These are phyloP conservation scores for Pseudomyrmex gracilis DNA, from an alignment of 1,140 invertebrate genomes.

Conservation along the genomic window DNA sequence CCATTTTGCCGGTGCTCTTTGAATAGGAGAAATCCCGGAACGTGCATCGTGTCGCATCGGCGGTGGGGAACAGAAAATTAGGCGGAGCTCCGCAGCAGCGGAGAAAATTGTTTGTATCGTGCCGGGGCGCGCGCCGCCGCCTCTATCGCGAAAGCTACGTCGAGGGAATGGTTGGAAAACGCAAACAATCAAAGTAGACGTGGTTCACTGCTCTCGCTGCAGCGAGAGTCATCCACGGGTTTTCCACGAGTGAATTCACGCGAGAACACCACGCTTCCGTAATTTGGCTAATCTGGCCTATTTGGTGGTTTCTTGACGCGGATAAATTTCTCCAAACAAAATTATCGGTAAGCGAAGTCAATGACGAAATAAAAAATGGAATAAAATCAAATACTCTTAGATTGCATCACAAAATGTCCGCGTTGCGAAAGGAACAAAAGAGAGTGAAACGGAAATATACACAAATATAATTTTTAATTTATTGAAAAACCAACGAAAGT, in stretches of 20 bases:
- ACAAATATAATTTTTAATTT: conserved; percentile 38
- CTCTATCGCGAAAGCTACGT: not conserved
- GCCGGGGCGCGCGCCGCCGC: not conserved
- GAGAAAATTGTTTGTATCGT: conserved; percentile 64
- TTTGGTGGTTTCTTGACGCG: not conserved
- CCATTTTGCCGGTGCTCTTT: conserved; percentile 62
- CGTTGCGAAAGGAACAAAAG: too few species aligned
- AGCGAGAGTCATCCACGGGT: not conserved
- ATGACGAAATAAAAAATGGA: not conserved
- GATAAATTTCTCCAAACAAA: not conserved
- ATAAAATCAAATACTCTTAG: not conserved
- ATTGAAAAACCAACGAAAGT: conserved; percentile 47
- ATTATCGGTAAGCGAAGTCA: not conserved
- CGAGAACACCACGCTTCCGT: not conserved
- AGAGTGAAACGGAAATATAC: not conserved
- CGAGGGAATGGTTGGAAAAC: conserved; percentile 3
- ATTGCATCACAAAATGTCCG: not conserved
- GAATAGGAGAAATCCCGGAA: conserved; percentile 53
- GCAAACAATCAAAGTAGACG: conserved; percentile 33
- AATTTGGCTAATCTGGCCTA: conserved; percentile 18
- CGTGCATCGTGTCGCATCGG: conserved; percentile 6
- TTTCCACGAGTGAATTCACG: conserved; percentile 11
- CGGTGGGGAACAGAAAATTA: conserved; percentile 12
- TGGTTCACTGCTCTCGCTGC: conserved; percentile 1
- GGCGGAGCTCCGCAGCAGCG: not conserved